phyloP scores from a whole-genome alignment of 2,797 vertebrate species.

The Myripristis murdjan region DNA sequence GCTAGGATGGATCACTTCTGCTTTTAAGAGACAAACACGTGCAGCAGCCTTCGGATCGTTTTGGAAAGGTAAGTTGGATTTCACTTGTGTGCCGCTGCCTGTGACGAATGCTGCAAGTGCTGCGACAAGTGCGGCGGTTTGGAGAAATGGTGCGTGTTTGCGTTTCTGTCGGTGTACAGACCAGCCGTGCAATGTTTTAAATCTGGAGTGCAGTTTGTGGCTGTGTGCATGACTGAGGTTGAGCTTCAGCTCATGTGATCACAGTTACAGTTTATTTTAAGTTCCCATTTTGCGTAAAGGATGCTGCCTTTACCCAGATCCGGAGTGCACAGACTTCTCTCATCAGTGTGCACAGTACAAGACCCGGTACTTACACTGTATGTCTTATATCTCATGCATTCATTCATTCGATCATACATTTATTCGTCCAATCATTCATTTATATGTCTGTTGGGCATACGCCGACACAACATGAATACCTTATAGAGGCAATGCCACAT shows the following conservation, averaged over 20 bases:
- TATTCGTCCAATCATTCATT: background rate
- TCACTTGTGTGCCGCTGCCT: slow-evolving; percentile 5
- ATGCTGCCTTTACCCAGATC: slow-evolving; percentile 23
- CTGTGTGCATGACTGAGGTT: slow-evolving; percentile 6
- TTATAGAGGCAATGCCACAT: background rate
- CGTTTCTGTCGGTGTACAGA: slow-evolving; percentile 23
- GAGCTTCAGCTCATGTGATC: slow-evolving; percentile 21
- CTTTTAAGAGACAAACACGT: slow-evolving; percentile 71
- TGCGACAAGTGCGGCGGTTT: slow-evolving; percentile 31
- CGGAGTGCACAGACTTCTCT: background rate
- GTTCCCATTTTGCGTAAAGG: slow-evolving; percentile 11
- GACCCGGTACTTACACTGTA: background rate
- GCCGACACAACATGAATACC: background rate
- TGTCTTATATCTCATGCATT: too few relatives aligned
- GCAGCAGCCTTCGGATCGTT: slow-evolving; percentile 58
- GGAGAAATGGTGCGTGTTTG: slow-evolving; percentile 11
- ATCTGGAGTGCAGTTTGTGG: background rate
- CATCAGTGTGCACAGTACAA: background rate
- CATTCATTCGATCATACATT: background rate
- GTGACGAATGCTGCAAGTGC: slow-evolving; percentile 9
- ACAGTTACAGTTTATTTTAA: background rate
- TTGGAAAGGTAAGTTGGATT: slow-evolving; percentile 86
- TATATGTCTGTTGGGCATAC: background rate
- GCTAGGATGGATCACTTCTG: slow-evolving; percentile 80
- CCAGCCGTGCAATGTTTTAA: slow-evolving; percentile 10